Evolutionary conservation across 2,888 invertebrate genomes (phyloP).

Genomic region (Platycnemis pennipes): DNA sequence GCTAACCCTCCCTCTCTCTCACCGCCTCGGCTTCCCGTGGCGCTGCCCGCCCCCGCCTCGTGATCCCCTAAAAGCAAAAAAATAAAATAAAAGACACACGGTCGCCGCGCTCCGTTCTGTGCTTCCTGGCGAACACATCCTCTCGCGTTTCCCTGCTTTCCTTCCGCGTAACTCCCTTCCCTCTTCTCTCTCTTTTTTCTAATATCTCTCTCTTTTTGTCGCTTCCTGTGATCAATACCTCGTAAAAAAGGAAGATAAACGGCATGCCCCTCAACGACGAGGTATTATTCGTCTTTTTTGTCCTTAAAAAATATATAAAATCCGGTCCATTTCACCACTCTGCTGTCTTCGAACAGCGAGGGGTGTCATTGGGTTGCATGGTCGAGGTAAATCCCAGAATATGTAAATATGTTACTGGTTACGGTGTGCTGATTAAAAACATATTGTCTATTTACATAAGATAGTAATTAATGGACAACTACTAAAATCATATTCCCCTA

Average conservation of each 20-base stretch:
- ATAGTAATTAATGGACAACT: too few relatives aligned
- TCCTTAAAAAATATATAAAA: too few relatives aligned
- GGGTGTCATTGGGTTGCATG: too few relatives aligned
- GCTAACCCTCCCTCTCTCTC: background rate
- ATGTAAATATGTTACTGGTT: too few relatives aligned
- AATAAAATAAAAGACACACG: background rate
- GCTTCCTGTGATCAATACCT: background rate
- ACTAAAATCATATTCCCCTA: too few relatives aligned
- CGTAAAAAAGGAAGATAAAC: background rate
- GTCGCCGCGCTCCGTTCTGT: background rate
- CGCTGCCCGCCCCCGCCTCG: background rate
- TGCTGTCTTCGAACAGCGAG: too few relatives aligned
- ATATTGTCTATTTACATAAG: too few relatives aligned
- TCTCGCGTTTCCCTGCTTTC: background rate
- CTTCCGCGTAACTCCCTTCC: background rate
- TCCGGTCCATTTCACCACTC: too few relatives aligned
- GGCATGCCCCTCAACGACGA: background rate
- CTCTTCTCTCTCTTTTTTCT: too few relatives aligned
- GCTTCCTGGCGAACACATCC: background rate
- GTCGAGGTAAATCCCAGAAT: too few relatives aligned
- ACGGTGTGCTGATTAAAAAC: too few relatives aligned
- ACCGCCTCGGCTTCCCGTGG: background rate
- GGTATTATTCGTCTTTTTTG: background rate
- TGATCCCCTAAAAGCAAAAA: background rate
- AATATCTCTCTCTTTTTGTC: background rate